Conservation (phyloP, 2,113 vertebrate genomes). For the Gnathonemus echidnorhynchus region DNA sequence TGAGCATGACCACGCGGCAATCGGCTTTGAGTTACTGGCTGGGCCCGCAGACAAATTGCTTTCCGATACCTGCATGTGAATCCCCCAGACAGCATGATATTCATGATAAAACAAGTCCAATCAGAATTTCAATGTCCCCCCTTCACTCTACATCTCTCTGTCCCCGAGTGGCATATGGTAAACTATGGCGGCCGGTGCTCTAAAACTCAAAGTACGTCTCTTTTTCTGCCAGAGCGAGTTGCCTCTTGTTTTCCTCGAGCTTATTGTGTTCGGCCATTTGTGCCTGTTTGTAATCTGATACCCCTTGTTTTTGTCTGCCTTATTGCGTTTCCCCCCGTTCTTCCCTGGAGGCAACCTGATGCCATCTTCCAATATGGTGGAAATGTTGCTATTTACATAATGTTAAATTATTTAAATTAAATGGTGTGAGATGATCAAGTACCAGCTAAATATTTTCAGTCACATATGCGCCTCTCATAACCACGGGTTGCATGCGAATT, state of each 20-base stretch:
- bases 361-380: not conserved
- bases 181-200: conserved; percentile 25
- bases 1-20: conserved; percentile 46
- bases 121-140: not conserved
- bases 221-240: not conserved
- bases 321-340: not conserved
- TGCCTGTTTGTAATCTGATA: conserved; percentile 5
- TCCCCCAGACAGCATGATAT: conserved; percentile 22
- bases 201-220: conserved; percentile 27
- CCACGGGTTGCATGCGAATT: not conserved
- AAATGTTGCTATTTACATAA: conserved; percentile 16
- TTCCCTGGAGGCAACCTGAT: conserved; percentile 3
- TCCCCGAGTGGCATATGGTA: not conserved
- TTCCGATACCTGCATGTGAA: conserved; percentile 37
- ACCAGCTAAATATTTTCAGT: conserved; percentile 3
- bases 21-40: conserved; percentile 47
- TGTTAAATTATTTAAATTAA: conserved; percentile 11
- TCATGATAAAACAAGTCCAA: conserved; percentile 5
- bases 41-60: conserved; percentile 32
- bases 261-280: not conserved
- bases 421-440: conserved; percentile 12
- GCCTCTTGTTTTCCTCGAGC: not conserved
- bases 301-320: not conserved
- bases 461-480: conserved; percentile 3
- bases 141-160: not conserved